Percentiles rank a stretch among this genome's conserved stretches.
phyloP scores from a whole-genome alignment of 2,888 invertebrate species.

The Drosophila lutescens region DNA sequence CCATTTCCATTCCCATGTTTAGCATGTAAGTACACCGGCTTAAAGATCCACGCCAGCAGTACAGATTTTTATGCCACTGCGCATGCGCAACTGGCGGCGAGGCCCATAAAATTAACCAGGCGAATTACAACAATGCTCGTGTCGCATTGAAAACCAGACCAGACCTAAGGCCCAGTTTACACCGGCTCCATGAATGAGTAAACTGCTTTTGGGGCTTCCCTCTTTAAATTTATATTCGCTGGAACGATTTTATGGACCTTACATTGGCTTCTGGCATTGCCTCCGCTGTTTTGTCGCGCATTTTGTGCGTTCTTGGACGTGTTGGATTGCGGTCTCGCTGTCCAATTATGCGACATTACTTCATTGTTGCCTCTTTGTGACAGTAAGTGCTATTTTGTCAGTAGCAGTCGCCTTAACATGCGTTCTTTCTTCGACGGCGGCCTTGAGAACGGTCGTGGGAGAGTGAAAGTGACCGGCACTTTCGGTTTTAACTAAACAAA shows the following conservation, averaged over 20 bases:
- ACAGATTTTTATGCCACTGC: constrained; percentile 35
- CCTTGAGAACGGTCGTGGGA: constrained; percentile 58
- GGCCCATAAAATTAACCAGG: constrained; percentile 45
- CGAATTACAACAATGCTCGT: constrained; percentile 49
- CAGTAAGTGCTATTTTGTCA: constrained; percentile 27
- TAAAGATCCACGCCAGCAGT: constrained; percentile 16
- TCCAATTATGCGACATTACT: constrained; percentile 51
- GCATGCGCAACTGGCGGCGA: constrained; percentile 49
- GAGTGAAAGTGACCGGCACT: constrained; percentile 59
- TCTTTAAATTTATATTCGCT: constrained; percentile 9
- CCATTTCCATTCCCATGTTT: constrained; percentile 55
- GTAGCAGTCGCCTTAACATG: constrained; percentile 31
- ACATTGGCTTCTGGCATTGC: constrained; percentile 20
- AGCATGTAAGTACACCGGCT: constrained; percentile 38
- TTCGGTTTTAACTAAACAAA: neutral
- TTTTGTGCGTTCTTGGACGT: constrained; percentile 45
- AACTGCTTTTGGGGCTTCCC: constrained; percentile 25
- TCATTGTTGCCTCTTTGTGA: constrained; percentile 27
- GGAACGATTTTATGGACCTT: neutral
- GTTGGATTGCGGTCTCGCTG: constrained; percentile 39
- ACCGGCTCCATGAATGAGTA: constrained; percentile 24
- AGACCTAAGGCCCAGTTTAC: constrained; percentile 18
- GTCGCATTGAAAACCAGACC: constrained; percentile 38
- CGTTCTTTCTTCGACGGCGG: constrained; percentile 58
- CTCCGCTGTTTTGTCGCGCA: constrained; percentile 23